Evolutionary conservation across 2,888 invertebrate genomes (phyloP).

Genomic region (Callyntrura sp.): DNA sequence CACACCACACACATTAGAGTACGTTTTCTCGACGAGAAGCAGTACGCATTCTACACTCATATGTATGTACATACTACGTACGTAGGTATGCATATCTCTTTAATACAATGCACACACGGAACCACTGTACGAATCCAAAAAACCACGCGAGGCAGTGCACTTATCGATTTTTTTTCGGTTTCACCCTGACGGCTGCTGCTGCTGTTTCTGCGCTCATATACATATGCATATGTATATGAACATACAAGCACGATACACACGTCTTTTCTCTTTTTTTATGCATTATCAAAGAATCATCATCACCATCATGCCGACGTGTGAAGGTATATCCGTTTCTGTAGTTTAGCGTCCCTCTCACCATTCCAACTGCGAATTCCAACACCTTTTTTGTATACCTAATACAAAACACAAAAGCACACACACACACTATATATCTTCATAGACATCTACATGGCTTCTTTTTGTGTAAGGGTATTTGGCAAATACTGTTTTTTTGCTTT

Average conservation of each 20-base stretch:
- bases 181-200: constrained; percentile 74
- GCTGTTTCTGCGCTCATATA: constrained; percentile 70
- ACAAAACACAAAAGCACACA: not conserved
- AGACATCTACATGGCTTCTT: no score
- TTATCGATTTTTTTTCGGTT: constrained; percentile 83
- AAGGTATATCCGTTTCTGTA: constrained; percentile 31
- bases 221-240: not conserved
- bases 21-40: constrained; percentile 11
- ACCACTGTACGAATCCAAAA: constrained; percentile 70
- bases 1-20: constrained; percentile 7
- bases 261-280: constrained; percentile 32
- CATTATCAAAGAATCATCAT: not conserved
- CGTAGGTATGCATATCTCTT: constrained; percentile 1
- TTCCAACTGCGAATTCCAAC: constrained; percentile 6
- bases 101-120: constrained; percentile 65
- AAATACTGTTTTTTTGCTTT: not conserved
- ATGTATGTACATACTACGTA: constrained; percentile 48
- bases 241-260: no score
- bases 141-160: constrained; percentile 84
- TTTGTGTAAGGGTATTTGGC: no score
- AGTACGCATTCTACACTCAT: constrained; percentile 28
- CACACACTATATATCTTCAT: not conserved
- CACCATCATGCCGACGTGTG: not conserved
- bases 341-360: not conserved
- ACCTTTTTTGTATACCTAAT: not conserved